Evolutionary conservation across 2,113 vertebrate genomes (phyloP), one percentile per base, ranked within the genome.

Genomic region (Tringa solitaria): DNA sequence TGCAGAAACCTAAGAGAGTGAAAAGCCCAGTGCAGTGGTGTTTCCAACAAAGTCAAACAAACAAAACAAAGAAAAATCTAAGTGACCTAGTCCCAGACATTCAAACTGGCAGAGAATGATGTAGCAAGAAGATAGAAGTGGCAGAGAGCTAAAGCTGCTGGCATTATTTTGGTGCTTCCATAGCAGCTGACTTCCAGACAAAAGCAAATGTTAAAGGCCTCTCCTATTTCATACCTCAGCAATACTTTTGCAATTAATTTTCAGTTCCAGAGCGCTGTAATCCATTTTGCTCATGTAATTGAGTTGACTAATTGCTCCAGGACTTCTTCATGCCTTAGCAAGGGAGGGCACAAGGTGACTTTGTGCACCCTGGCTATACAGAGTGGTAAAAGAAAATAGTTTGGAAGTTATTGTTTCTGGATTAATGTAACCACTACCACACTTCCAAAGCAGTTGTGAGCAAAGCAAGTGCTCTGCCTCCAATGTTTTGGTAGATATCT

Each of bases 1-100:
- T 5, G 98, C 98, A 20, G 98, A 98, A 93, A 99, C 98, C 99
- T 99, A 77, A 46, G 72, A 51, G 64, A 90, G 18, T 10, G 14
- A 69, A 56, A 48, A 64, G 39, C n/a, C 24, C 33, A 32, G 12
- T 43, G 43, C 14, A 24, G 8, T 56, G 33, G 5, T 23, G 43
- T 75, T 83, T 88, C 60, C 30, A 76, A 61, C 24, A 61, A 54
- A 82, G 33, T 18, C 14, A 64, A 93, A 53, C 20, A 54, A 74
- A 4, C 1, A 54, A 83, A 37, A 3, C 9, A 56, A 76, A 15
- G 7, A 28, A 65, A 95, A 57, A 75, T 7, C 39, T 39, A 41
- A 54, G 10, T 68, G 20, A 41, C 5, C 3, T 6, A 46, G 30
- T 7, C 39, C 9, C 14, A 63, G 16, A 17, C 32, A 60, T 45